These are phyloP conservation scores for Peromyscus californicus DNA, from an alignment of 2,113 vertebrate species.

Conservation along the genomic window DNA sequence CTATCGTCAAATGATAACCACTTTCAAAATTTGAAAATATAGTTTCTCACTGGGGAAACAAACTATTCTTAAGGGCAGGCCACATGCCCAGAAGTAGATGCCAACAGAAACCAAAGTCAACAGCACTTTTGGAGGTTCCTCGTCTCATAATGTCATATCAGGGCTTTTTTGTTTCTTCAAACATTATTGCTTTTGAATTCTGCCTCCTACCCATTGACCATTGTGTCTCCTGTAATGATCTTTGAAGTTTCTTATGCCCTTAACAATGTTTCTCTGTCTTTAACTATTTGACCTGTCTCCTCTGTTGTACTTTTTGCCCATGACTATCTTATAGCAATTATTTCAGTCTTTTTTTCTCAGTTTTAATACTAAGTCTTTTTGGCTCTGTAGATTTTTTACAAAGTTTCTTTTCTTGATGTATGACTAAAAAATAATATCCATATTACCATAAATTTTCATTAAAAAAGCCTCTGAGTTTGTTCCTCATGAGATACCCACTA, in stretches of 20 bases:
- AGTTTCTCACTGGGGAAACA: neutral
- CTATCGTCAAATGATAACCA: neutral
- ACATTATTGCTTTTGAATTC: neutral
- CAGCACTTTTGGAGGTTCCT: too few relatives aligned
- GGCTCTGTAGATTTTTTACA: too few relatives aligned
- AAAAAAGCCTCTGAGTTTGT: too few relatives aligned
- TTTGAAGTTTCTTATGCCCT: neutral
- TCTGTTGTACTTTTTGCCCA: constrained; percentile 1
- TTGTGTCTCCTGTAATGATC: neutral
- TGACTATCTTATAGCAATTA: neutral
- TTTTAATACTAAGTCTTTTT: too few relatives aligned
- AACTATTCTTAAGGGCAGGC: neutral
- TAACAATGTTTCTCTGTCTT: too few relatives aligned
- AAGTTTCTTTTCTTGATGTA: too few relatives aligned
- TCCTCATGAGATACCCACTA: too few relatives aligned
- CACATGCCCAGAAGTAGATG: too few relatives aligned
- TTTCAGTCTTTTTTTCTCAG: too few relatives aligned
- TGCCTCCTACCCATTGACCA: neutral
- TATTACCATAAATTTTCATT: too few relatives aligned
- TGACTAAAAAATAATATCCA: too few relatives aligned
- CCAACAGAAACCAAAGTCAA: too few relatives aligned
- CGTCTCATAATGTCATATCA: neutral
- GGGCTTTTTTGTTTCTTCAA: neutral
- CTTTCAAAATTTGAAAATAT: neutral
- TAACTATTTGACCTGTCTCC: neutral